Base-by-base conservation (phyloP, 2,113 vertebrate genomes). In the Poeciliopsis occidentalis region DNA sequence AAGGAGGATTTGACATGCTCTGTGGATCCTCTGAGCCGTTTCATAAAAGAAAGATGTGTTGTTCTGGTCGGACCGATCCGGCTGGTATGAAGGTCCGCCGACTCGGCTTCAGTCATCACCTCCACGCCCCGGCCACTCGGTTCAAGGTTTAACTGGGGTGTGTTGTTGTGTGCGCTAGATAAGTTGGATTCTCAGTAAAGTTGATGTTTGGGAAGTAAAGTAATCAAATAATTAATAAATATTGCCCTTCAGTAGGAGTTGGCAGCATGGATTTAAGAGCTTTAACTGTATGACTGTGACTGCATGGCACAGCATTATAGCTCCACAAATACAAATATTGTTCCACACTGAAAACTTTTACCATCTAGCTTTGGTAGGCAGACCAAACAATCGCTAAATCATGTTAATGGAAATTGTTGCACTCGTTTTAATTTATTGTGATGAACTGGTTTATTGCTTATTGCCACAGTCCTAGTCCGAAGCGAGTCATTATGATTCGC, bases 51-150 rank as follows among this genome's bases (percentile, higher is more conserved):
- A 80, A 69, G 26, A 15, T 51, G 65, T 30, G 70, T 80, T 78
- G 71, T 76, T 85, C 51, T 70, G 30, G 31, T 68, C 44, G 3
- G 37, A 64, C 62, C 22, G 4, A 54, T 34, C 11, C 34, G 71
- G 24, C 30, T 69, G 8, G 64, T 64, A 12, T 71, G 34, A 81
- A 15, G 37, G 19, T 76, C 29, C 66, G 44, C 26, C 73, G 64
- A 32, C 66, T 82, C 71, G 44, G 29, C 68, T 15, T 86, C 57
- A 85, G 37, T 88, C 60, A 75, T 71, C 68, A 71, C 60, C 76
- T 80, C 62, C 60, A 17, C 26, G 65, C 13, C 39, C 75, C 71
- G 82, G 37, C 29, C 8, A 22, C 65, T 29, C 60, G n/a, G 60
- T 63, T 64, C 32, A 12, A 34, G 60, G 64, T 67, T 69, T 60